Conservation (phyloP, 2,797 vertebrate genomes). For the Pogoniulus pusillus region DNA sequence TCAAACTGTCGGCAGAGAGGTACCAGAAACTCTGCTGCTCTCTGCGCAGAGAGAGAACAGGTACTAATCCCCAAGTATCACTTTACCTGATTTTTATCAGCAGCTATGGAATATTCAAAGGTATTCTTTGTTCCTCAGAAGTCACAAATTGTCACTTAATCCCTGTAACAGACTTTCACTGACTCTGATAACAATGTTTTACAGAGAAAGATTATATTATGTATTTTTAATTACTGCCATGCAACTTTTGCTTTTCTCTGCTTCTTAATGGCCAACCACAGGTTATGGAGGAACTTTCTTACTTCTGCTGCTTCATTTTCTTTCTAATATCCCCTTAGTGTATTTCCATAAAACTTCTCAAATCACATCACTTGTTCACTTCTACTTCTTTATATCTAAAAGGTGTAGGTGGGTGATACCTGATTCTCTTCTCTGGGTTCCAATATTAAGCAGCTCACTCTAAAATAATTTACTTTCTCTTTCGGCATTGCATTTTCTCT, state of each 20-base stretch:
- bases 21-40: not conserved
- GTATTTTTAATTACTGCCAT: not conserved
- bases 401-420: not conserved
- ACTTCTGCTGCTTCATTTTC: not conserved
- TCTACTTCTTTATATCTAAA: not conserved
- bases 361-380: not conserved
- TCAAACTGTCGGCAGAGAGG: constrained; percentile 4
- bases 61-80: constrained; percentile 3
- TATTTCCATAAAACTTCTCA: not conserved
- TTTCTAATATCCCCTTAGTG: not conserved
- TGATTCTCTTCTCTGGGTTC: not conserved
- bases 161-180: not conserved
- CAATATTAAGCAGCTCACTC: not conserved
- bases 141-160: not conserved
- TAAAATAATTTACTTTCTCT: not conserved
- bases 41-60: not conserved
- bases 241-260: not conserved
- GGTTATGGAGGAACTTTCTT: not conserved
- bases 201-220: not conserved
- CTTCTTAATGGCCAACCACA: not conserved
- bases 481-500: not conserved
- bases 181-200: not conserved
- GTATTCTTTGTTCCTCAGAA: constrained; percentile 14
- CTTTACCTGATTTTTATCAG: constrained; percentile 48
- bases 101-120: not conserved